Evolutionary conservation across 2,888 invertebrate genomes (phyloP).

Genomic region (Protonemura montana): DNA sequence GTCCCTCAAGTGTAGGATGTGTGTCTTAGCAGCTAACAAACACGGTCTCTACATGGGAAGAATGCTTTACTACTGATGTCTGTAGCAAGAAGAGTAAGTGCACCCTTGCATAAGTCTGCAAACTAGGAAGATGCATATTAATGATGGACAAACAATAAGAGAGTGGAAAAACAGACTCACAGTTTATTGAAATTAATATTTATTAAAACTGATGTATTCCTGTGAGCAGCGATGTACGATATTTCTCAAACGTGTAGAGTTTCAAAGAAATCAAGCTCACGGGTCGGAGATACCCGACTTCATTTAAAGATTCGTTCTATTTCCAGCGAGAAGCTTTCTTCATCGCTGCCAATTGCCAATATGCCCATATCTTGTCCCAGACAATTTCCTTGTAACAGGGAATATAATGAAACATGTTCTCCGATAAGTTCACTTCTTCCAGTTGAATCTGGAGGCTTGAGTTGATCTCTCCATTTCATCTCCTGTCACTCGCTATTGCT

Average conservation of each 20-base stretch:
- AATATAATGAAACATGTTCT: slow-evolving; percentile 33
- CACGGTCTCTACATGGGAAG: neutral
- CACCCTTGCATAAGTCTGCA: neutral
- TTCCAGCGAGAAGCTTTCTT: neutral
- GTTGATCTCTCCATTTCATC: slow-evolving; percentile 37
- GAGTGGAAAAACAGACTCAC: neutral
- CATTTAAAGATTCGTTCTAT: neutral
- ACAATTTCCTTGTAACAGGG: slow-evolving; percentile 1
- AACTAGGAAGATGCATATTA: neutral
- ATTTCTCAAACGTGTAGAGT: neutral
- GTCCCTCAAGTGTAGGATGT: slow-evolving; percentile 19
- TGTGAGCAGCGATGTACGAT: neutral
- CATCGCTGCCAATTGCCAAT: slow-evolving; percentile 2
- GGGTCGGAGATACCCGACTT: neutral
- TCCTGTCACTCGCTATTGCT: slow-evolving; percentile 40
- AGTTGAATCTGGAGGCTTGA: slow-evolving; percentile 26
- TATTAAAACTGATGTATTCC: neutral
- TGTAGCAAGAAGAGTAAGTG: neutral
- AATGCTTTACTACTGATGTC: neutral
- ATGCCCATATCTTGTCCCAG: neutral
- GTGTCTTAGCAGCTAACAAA: neutral
- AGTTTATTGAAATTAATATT: neutral
- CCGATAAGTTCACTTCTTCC: slow-evolving; percentile 20
- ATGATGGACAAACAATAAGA: neutral
- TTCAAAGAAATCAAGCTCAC: neutral